Evolutionary conservation across 2,888 invertebrate genomes (phyloP), one percentile per base, ranked within the genome.

Genomic region (Apotomis betuletana): DNA sequence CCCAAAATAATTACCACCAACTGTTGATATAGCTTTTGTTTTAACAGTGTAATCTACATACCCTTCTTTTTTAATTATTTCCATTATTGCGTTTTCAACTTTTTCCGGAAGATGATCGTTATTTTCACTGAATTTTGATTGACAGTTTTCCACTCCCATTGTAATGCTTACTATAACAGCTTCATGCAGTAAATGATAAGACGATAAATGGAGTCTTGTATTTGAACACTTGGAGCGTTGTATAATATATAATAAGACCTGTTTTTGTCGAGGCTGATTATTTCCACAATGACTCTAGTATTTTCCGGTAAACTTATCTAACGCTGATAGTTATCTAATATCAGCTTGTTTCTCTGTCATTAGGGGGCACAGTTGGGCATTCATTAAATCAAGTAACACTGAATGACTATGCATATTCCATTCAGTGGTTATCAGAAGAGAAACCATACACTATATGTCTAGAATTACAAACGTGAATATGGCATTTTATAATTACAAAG

Each of bases 1-100:
- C 13, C 64, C 64, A 10, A 73, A 55, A 61, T 60, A 73, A 55
- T 65, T 69, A 6, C 64, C 69, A 13, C 73, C 73, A 12, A 6
- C 38, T 0, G 69, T 69, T 5, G 63, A 64, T 51, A 69, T 64
- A 15, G 64, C 54, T 60, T 52, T 67, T 8, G 46, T 44, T 3
- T 12, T 4, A 3, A 54, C 9, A 5, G 54, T 55, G n/a, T 68
- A 54, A 36, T 15, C 36, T 54, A 5, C 44, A 36, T 61, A 68
- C 0, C 61, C 68, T 61, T 68, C 68, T 15, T 61, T 60, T 8
- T 46, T 61, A 9, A 61, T 44, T 6, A 68, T 68, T 5, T 60
- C 46, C 5, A 36, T 12, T 8, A 61, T 61, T 5, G 61, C 27
- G 36, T 61, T 44, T 61, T 60, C 59, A 38, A 67, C 41, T 51